Percentiles rank a stretch among this genome's conserved stretches.
These are phyloP conservation scores for Cyanistes caeruleus DNA, from an alignment of 2,113 vertebrate species.

Conservation along the genomic window DNA sequence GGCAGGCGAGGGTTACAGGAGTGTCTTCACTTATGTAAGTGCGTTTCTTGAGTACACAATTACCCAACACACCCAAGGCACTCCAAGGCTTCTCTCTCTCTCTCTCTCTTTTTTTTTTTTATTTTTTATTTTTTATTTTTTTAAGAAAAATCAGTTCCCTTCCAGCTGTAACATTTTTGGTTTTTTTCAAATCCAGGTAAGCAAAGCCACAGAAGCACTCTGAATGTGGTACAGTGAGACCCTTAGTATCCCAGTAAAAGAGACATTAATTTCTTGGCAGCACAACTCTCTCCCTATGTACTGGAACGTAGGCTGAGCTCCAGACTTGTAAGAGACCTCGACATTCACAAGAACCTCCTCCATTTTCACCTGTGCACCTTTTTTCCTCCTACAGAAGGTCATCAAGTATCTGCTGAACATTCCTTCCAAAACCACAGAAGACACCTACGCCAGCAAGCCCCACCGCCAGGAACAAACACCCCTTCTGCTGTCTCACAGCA, in stretches of 20 bases:
- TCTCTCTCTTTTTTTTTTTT: background rate
- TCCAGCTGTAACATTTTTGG: background rate
- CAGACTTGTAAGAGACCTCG: background rate
- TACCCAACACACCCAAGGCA: slow-evolving; percentile 47
- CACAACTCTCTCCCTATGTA: background rate
- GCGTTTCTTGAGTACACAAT: slow-evolving; percentile 44
- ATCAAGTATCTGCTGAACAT: background rate
- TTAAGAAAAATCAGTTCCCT: background rate
- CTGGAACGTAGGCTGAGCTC: background rate
- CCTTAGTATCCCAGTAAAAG: background rate
- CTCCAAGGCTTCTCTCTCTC: background rate
- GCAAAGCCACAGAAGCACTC: rapidly evolving
- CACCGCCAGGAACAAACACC: background rate
- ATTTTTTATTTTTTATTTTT: background rate
- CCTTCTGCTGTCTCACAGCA: background rate
- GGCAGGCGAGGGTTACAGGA: slow-evolving; percentile 35
- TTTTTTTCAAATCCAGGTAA: background rate
- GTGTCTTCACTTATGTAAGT: slow-evolving; percentile 55
- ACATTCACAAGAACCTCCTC: slow-evolving; percentile 44
- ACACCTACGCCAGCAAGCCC: background rate
- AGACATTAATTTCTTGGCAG: background rate
- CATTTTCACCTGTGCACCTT: slow-evolving; percentile 14
- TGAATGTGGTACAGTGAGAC: background rate
- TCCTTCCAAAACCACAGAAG: background rate
- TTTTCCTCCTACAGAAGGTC: background rate